Evolutionary conservation across 2,113 vertebrate genomes (phyloP).

Genomic region (Lasiurus cinereus): DNA sequence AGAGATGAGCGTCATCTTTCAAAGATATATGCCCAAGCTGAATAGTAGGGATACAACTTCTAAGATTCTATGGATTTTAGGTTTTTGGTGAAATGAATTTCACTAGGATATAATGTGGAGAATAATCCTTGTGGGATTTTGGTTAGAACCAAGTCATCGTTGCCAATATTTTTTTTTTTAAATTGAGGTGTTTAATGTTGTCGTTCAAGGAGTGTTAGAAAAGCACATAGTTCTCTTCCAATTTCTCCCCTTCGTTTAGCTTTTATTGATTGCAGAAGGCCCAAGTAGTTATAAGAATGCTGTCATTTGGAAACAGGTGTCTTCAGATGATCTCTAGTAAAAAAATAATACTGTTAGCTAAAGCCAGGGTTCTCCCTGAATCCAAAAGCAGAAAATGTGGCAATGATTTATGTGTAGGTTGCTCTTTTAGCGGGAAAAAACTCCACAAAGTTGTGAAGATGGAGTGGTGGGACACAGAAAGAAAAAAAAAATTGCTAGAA

Average conservation of each 20-base stretch:
- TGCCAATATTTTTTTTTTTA: background rate
- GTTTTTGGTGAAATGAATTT: slow-evolving; percentile 38
- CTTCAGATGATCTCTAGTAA: background rate
- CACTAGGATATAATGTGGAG: background rate
- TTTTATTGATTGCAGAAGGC: background rate
- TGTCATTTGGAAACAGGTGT: background rate
- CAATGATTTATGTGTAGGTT: background rate
- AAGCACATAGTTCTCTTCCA: background rate
- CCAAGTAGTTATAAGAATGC: background rate
- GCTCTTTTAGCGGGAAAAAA: background rate
- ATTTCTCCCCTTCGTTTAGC: background rate
- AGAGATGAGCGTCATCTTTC: background rate
- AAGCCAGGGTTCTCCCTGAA: background rate
- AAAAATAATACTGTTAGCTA: background rate
- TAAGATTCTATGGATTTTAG: background rate
- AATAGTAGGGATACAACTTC: background rate
- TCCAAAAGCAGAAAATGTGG: background rate
- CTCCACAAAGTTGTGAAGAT: background rate
- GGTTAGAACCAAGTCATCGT: background rate
- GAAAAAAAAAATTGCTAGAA: background rate
- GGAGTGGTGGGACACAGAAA: background rate
- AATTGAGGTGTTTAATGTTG: background rate
- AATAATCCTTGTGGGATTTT: background rate
- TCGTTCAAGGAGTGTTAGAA: slow-evolving; percentile 35
- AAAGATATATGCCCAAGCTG: background rate